phyloP scores from a whole-genome alignment of 2,888 invertebrate genomes.

The Ectemnius continuus region DNA sequence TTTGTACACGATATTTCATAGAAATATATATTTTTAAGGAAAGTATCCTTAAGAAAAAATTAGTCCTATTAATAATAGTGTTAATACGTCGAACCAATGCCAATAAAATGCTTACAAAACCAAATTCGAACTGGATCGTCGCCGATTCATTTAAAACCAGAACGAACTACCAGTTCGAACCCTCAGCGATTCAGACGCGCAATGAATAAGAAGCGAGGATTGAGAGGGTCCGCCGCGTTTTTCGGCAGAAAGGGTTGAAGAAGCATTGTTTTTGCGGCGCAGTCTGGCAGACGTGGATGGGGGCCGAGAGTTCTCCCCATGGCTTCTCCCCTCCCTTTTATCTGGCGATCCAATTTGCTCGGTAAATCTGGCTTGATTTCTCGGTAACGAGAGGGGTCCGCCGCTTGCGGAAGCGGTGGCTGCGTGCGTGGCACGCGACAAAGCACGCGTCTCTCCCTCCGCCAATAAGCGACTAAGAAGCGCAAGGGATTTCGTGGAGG shows the following conservation, averaged over 20 bases:
- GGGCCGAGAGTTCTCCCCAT: slow-evolving; percentile 4
- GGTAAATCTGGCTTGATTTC: slow-evolving; percentile 55
- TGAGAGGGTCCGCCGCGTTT: background rate
- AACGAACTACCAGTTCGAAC: no score
- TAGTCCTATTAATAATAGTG: no score
- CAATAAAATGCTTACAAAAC: no score
- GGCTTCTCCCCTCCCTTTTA: slow-evolving; percentile 8
- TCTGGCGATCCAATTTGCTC: slow-evolving; percentile 51
- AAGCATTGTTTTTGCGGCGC: slow-evolving; percentile 29
- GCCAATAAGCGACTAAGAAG: background rate
- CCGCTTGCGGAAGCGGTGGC: slow-evolving; percentile 17
- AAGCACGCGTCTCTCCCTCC: slow-evolving; percentile 42
- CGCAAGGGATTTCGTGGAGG: background rate
- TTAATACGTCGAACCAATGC: no score
- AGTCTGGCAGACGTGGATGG: slow-evolving; percentile 6
- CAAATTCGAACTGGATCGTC: no score
- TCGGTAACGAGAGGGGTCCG: slow-evolving; percentile 41
- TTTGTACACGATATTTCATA: no score
- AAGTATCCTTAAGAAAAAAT: no score
- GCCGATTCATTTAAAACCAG: no score
- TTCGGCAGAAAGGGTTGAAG: slow-evolving; percentile 28
- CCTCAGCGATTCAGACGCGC: background rate
- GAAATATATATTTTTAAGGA: no score
- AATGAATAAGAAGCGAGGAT: slow-evolving; percentile 1
- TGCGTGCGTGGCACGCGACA: slow-evolving; percentile 49